phyloP scores from a whole-genome alignment of 2,113 vertebrate genomes.

The Gnathonemus echidnorhynchus region DNA sequence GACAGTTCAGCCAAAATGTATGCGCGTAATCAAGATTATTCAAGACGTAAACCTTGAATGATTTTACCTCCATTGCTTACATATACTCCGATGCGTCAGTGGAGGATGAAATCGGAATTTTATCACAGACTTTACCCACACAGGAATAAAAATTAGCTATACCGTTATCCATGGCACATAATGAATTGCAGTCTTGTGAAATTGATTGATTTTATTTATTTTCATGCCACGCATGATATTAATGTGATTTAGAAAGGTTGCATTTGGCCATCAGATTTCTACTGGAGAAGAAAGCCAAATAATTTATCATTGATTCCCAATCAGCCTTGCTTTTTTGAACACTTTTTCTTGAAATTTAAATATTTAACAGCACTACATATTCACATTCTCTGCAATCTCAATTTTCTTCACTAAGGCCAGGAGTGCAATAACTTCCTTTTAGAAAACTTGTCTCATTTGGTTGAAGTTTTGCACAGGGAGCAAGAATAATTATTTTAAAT shows the following conservation, averaged over 20 bases:
- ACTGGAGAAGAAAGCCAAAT: background rate
- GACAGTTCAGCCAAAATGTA: background rate
- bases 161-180: background rate
- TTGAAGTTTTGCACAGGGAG: background rate
- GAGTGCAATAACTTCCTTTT: background rate
- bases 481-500: slow-evolving; percentile 36
- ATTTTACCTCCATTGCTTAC: background rate
- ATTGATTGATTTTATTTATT: slow-evolving; percentile 2
- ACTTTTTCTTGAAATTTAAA: background rate
- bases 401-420: background rate
- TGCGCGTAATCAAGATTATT: background rate
- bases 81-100: background rate
- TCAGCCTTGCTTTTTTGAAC: background rate
- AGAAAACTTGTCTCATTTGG: slow-evolving; percentile 20
- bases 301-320: background rate
- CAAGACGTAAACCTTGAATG: background rate
- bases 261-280: background rate
- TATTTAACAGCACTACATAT: background rate
- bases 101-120: background rate
- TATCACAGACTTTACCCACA: slow-evolving; percentile 6
- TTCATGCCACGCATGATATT: background rate
- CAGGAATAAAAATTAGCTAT: background rate
- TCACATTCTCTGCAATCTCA: background rate
- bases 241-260: background rate
- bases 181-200: background rate